Conservation (phyloP, 2,797 vertebrate species). For the Mergus octosetaceus region DNA sequence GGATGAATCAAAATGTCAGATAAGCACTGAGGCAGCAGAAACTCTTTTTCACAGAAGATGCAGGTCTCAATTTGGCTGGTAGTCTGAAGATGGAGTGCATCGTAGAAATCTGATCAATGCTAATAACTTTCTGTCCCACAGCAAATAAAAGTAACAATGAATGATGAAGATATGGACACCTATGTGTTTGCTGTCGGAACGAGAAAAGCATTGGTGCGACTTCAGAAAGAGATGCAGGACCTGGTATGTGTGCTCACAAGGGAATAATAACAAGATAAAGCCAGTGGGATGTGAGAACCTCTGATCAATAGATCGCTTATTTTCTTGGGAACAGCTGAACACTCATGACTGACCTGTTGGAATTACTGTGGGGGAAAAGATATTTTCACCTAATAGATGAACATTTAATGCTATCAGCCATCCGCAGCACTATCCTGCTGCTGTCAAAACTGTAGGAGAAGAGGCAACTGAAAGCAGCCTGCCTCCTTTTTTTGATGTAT, state of each 20-base stretch:
- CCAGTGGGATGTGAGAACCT: background rate
- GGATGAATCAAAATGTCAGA: background rate
- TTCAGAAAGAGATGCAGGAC: slow-evolving; percentile 99
- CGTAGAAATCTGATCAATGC: background rate
- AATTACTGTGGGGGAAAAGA: background rate
- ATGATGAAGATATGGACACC: slow-evolving; percentile 98
- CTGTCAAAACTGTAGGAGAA: background rate
- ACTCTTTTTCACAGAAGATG: background rate
- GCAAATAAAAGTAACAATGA: slow-evolving; percentile 99
- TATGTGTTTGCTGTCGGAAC: slow-evolving; percentile 97
- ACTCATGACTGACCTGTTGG: background rate
- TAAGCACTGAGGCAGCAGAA: background rate
- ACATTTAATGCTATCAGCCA: background rate
- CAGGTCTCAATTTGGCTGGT: background rate
- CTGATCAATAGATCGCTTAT: background rate
- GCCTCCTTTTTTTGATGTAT: background rate
- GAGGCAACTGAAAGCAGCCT: background rate
- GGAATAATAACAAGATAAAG: background rate
- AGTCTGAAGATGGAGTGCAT: background rate
- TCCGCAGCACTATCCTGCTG: background rate
- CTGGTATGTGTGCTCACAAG: slow-evolving; percentile 81
- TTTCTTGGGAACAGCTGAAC: background rate
- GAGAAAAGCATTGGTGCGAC: slow-evolving; percentile 90
- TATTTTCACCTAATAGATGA: background rate
- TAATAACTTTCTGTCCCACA: slow-evolving; percentile 56